Evolutionary conservation across 2,113 vertebrate genomes (phyloP).

Genomic region (Actenoides lindsayi): DNA sequence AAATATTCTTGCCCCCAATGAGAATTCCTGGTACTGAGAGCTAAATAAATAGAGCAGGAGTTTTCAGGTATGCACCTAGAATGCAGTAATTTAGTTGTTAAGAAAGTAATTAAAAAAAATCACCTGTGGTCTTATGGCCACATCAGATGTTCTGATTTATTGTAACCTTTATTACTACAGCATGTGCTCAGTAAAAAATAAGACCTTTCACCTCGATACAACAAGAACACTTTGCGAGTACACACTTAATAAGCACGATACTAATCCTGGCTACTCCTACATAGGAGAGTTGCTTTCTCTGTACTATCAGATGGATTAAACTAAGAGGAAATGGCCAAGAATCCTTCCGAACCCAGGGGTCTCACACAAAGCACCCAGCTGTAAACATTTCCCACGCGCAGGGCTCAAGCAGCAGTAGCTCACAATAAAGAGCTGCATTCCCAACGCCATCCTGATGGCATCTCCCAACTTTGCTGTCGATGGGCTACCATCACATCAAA

Average conservation of each 20-base stretch:
- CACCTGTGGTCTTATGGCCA: neutral
- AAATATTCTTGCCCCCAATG: neutral
- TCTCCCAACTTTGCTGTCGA: neutral
- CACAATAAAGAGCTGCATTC: neutral
- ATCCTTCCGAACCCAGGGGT: neutral
- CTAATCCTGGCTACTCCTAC: neutral
- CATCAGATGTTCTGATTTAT: neutral
- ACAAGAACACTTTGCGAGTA: neutral
- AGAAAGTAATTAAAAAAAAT: neutral
- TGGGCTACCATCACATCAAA: constrained; percentile 24
- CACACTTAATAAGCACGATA: neutral
- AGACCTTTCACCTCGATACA: neutral
- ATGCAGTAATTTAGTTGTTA: neutral
- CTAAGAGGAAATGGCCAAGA: neutral
- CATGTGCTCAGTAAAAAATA: neutral
- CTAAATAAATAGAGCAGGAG: neutral
- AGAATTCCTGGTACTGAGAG: neutral
- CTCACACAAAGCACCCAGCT: neutral
- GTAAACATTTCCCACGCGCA: neutral
- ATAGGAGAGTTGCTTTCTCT: neutral
- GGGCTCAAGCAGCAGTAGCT: neutral
- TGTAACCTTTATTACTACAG: neutral
- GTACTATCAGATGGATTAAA: neutral
- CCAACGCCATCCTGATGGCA: constrained; percentile 18
- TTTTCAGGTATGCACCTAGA: neutral